Conservation (phyloP, 2,797 vertebrate genomes). For the Phalanger gymnotis region DNA sequence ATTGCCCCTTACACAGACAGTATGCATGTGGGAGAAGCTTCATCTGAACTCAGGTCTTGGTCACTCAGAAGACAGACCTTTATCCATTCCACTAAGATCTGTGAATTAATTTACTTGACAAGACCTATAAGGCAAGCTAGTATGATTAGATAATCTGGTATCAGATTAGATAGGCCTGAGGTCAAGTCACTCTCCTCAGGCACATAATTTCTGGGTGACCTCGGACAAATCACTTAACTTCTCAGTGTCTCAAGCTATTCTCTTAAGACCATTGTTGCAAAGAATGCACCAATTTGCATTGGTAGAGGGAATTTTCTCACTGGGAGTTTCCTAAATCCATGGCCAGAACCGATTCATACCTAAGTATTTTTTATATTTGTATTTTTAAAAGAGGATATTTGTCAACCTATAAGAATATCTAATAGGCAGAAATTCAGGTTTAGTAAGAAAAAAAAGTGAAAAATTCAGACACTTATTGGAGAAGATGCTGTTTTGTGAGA, state of each 20-base stretch:
- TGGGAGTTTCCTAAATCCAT: background rate
- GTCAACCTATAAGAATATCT: background rate
- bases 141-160: background rate
- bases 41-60: background rate
- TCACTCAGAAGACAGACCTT: background rate
- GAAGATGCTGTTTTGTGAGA: background rate
- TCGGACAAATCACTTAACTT: background rate
- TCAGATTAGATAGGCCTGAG: too few species aligned
- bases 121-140: background rate
- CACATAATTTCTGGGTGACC: background rate
- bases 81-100: background rate
- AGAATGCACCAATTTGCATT: background rate
- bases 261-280: background rate
- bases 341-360: background rate
- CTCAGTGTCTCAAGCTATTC: background rate
- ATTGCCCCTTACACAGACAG: too few species aligned
- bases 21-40: background rate
- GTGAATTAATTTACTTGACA: background rate
- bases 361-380: background rate
- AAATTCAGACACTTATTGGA: background rate
- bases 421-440: background rate
- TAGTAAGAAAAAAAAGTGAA: background rate
- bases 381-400: background rate
- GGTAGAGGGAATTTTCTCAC: background rate
- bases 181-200: background rate